These are phyloP conservation scores for Gouania willdenowi DNA, from an alignment of 2,797 vertebrate species.

Conservation along the genomic window DNA sequence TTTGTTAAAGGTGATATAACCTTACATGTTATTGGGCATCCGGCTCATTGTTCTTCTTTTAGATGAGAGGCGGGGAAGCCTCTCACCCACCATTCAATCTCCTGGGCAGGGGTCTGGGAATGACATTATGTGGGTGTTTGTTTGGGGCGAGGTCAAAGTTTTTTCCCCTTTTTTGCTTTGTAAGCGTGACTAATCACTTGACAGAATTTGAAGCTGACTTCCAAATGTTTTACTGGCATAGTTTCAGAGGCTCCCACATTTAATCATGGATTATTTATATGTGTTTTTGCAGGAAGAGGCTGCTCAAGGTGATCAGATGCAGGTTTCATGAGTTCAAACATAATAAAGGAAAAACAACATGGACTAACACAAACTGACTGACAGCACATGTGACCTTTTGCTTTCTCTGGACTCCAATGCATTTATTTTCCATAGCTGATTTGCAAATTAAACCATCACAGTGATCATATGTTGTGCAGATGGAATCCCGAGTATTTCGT, in stretches of 20 bases:
- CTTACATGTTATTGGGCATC: conserved; percentile 32
- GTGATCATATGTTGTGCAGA: neutral
- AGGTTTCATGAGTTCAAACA: conserved; percentile 27
- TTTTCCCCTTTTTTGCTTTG: neutral
- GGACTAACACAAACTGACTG: conserved; percentile 23
- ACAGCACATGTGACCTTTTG: no score
- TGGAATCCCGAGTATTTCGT: neutral
- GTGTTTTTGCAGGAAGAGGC: conserved; percentile 46
- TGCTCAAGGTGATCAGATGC: conserved; percentile 1
- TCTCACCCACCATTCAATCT: conserved; percentile 41
- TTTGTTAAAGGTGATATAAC: conserved; percentile 36
- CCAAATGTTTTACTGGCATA: conserved; percentile 30
- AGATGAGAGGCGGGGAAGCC: conserved; percentile 53
- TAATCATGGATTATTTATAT: conserved; percentile 18
- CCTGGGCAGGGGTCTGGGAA: conserved; percentile 54
- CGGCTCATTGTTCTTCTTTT: conserved; percentile 68
- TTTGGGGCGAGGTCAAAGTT: conserved; percentile 6
- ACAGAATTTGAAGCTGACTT: conserved; percentile 49
- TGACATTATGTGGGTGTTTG: conserved; percentile 17
- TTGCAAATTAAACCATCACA: neutral
- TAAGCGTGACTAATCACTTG: conserved; percentile 4
- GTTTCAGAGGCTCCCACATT: conserved; percentile 18
- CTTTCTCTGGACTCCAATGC: no score
- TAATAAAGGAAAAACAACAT: conserved; percentile 41
- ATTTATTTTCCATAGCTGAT: neutral